Percentiles rank a stretch among this genome's conserved stretches.
These are phyloP conservation scores for Drosophila tanythrix DNA, from an alignment of 2,888 invertebrate genomes.

Conservation along the genomic window DNA sequence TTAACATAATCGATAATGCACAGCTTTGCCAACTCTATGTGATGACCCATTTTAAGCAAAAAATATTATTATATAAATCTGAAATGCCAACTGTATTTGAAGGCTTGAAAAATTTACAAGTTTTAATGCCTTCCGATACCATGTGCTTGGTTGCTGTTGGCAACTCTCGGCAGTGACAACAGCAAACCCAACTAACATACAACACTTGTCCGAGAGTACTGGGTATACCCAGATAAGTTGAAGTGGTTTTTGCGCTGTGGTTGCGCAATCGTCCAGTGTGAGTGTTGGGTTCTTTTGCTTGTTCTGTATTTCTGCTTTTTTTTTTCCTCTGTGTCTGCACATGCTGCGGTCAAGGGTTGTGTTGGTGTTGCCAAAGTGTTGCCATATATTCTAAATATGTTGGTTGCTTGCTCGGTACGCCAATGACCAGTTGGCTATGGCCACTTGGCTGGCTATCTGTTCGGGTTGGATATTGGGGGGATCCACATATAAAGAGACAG, in stretches of 20 bases:
- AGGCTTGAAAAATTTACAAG: conserved; percentile 61
- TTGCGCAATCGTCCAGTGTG: conserved; percentile 75
- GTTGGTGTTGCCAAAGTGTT: conserved; percentile 78
- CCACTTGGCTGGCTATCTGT: conserved; percentile 18
- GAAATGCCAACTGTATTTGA: conserved; percentile 55
- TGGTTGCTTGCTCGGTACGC: conserved; percentile 54
- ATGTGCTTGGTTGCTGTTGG: conserved; percentile 53
- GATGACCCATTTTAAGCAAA: not conserved
- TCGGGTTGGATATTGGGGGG: not conserved
- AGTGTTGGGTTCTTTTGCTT: conserved; percentile 34
- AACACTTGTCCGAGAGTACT: conserved; percentile 45
- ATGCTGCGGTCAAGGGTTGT: conserved; percentile 77
- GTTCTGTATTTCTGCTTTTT: conserved; percentile 1
- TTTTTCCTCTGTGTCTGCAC: conserved; percentile 52
- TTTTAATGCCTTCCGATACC: conserved; percentile 38
- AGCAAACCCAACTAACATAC: conserved; percentile 44
- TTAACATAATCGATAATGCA: conserved; percentile 4
- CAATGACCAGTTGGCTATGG: conserved; percentile 48
- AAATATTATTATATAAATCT: conserved; percentile 32
- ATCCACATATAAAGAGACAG: conserved; percentile 63
- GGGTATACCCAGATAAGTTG: conserved; percentile 61
- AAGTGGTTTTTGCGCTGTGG: conserved; percentile 78
- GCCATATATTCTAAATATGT: conserved; percentile 81
- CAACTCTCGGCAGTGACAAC: conserved; percentile 69
- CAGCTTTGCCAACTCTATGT: not conserved